Percentiles rank a stretch among this genome's conserved stretches.
Conservation (phyloP, 2,113 vertebrate species). For the Oreochromis niloticus region DNA sequence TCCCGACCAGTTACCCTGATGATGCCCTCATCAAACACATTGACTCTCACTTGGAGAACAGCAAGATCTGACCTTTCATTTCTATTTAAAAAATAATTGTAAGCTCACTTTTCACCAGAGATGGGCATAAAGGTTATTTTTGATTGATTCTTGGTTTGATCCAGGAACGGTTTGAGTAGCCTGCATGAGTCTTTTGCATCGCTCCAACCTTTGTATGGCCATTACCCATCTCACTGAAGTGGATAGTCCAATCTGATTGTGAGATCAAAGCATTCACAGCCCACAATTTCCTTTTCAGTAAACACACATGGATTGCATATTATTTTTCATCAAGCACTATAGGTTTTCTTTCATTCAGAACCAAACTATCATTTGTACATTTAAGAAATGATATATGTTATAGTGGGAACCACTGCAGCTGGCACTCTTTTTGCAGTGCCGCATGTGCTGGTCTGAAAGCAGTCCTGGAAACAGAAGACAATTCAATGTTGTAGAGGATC, state of each 20-base stretch:
- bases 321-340: not conserved
- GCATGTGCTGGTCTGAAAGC: not conserved
- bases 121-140: not conserved
- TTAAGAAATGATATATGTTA: not conserved
- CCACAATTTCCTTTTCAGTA: not conserved
- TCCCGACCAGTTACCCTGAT: constrained; percentile 87
- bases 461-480: not conserved
- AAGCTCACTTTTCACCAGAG: not conserved
- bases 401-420: not conserved
- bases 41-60: constrained; percentile 92
- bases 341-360: not conserved
- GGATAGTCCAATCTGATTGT: not conserved
- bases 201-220: not conserved
- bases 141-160: not conserved
- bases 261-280: not conserved
- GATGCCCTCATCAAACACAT: constrained; percentile 93
- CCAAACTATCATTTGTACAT: not conserved
- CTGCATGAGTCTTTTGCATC: not conserved
- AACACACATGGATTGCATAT: not conserved
- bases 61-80: constrained; percentile 80
- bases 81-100: not conserved
- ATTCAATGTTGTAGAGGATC: not conserved
- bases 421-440: not conserved
- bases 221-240: not conserved
- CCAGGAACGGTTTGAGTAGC: not conserved